Evolutionary conservation across 2,888 invertebrate genomes (phyloP).

Genomic region (Platycheirus albimanus): DNA sequence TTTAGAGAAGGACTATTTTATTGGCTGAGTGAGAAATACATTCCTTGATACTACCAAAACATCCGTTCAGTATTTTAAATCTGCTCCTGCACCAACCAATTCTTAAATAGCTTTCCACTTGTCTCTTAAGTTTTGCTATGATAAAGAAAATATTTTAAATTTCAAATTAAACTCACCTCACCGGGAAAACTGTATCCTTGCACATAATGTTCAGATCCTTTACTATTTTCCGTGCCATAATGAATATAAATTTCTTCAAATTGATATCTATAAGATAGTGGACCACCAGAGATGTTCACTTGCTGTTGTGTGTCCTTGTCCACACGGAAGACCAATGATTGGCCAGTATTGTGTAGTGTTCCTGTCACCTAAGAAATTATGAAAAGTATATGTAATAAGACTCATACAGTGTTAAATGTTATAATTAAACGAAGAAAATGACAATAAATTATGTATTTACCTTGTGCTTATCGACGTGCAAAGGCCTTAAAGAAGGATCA

Average conservation of each 20-base stretch:
- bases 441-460: constrained; percentile 84
- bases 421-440: not conserved
- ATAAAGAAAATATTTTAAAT: too few relatives aligned
- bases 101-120: too few relatives aligned
- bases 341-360: constrained; percentile 95
- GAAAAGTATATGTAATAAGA: not conserved
- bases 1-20: too few relatives aligned
- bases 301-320: constrained; percentile 95
- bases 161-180: constrained; percentile 88
- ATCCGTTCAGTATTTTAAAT: too few relatives aligned
- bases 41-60: too few relatives aligned
- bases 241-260: constrained; percentile 98
- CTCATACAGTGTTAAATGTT: constrained; percentile 16
- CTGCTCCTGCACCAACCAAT: too few relatives aligned
- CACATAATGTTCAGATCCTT: constrained; percentile 98
- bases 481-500: constrained; percentile 95
- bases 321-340: constrained; percentile 95
- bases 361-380: constrained; percentile 92
- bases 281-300: constrained; percentile 98
- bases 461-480: constrained; percentile 96
- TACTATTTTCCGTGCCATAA: constrained; percentile 93
- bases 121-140: too few relatives aligned
- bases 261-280: constrained; percentile 96
- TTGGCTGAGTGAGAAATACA: too few relatives aligned
- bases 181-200: constrained; percentile 98